Conservation (phyloP, 2,113 vertebrate species). For the Oceanodroma tethys region DNA sequence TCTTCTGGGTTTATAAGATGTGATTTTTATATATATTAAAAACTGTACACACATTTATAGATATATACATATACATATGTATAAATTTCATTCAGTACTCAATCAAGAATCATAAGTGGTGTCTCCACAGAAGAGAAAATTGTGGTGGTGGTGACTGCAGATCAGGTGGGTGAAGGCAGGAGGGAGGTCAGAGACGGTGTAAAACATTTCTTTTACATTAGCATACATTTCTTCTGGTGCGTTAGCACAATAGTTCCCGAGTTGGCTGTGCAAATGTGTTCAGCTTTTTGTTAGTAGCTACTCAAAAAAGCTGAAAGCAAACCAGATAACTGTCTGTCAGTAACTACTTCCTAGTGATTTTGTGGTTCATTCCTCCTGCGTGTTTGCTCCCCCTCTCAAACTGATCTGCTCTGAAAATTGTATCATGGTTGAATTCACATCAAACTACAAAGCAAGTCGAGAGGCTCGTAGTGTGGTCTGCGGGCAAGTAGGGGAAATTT, state of each 20-base stretch:
- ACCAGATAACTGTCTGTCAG: background rate
- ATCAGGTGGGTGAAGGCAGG: background rate
- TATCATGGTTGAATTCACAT: slow-evolving; percentile 57
- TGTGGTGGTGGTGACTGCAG: background rate
- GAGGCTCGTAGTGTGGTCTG: slow-evolving; percentile 34
- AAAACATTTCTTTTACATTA: background rate
- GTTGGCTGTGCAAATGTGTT: background rate
- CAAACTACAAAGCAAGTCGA: background rate
- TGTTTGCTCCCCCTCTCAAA: slow-evolving; percentile 26
- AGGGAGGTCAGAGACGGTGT: background rate
- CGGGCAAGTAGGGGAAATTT: slow-evolving; percentile 15
- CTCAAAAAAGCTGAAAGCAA: background rate
- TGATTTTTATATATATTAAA: background rate
- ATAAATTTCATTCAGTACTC: background rate
- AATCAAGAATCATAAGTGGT: background rate
- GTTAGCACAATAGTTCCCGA: background rate
- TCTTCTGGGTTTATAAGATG: background rate
- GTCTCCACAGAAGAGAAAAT: background rate
- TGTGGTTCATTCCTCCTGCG: background rate
- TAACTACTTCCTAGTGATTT: background rate
- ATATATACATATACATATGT: background rate
- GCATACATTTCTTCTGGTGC: background rate
- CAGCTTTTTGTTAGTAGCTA: background rate
- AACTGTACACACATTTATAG: background rate
- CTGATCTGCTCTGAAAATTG: slow-evolving; percentile 41